Evolutionary conservation across 2,113 vertebrate species (phyloP), one percentile per base, ranked within the genome.

Genomic region (Silurus glanis): DNA sequence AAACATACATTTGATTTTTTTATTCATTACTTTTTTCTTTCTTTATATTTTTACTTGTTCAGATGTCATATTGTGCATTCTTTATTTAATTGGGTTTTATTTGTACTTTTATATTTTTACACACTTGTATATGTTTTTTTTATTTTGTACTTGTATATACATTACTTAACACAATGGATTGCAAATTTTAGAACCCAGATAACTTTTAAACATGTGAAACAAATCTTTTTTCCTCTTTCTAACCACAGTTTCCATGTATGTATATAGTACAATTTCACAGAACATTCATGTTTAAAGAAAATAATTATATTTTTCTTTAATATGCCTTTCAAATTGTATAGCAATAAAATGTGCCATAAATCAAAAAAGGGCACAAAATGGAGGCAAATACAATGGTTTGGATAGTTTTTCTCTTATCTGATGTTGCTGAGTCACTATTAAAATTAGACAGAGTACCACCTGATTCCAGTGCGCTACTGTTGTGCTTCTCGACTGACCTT

Each of bases 401-500:
- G 25, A 58, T 4, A n/a, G 4, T 79, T 28, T 56, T 56, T 56
- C 0, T 56, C 5, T 16, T 14, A 58, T 19, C 25, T 58, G 25
- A 7, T 17, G 12, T 80, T 80, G 25, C 25, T 37, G 17, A 49
- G 37, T 82, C 17, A 75, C 21, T 45, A 61, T 47, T 80, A 49
- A 47, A 59, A 5, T 21, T 78, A 51, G 61, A 56, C 56, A 76
- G 25, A 69, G 5, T 85, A 49, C 21, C 51, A 56, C 58, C 59
- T 76, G 79, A n/a, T 25, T 51, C 51, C 78, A 82, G 55, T 0
- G 23, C 45, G 37, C 10, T 66, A 53, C 49, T 55, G 51, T 56
- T 58, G 28, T 86, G 49, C 53, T 74, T 59, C 75, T 84, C 21
- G 80, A 28, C 25, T 84, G 82, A 84, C 82, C 86, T 87, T 87